Percentiles rank a stretch among this genome's conserved stretches.
phyloP scores from a whole-genome alignment of 2,113 vertebrate genomes.

The Thoracochromis brauschi region DNA sequence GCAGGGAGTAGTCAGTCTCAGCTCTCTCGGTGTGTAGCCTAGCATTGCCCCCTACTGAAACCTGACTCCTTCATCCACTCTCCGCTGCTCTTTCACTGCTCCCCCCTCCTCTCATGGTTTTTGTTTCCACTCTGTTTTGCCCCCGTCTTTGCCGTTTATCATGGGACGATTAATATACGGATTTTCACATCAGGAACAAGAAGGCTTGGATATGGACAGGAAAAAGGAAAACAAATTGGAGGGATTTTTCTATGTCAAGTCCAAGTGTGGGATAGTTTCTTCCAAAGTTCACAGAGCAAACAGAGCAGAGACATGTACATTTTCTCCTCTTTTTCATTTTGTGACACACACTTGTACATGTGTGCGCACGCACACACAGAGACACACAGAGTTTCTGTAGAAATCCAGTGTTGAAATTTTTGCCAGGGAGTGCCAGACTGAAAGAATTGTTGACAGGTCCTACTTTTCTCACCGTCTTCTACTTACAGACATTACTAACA shows the following conservation, averaged over 20 bases:
- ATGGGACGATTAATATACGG: background rate
- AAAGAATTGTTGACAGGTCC: slow-evolving; percentile 14
- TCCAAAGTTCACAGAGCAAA: slow-evolving; percentile 18
- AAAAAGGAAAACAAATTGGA: background rate
- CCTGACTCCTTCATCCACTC: slow-evolving; percentile 47
- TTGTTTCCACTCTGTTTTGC: background rate
- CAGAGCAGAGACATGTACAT: background rate
- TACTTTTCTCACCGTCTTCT: background rate
- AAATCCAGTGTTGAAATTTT: background rate
- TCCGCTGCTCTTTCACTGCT: background rate
- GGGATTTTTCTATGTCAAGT: background rate
- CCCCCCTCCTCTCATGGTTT: background rate
- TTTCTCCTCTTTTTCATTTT: background rate
- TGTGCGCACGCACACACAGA: background rate
- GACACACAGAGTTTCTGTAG: background rate
- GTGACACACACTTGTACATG: background rate
- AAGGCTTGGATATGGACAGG: background rate
- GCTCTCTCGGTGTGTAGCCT: slow-evolving; percentile 49
- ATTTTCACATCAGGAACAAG: background rate
- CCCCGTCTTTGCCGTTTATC: background rate
- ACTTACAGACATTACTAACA: background rate
- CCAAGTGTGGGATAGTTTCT: background rate
- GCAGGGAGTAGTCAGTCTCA: slow-evolving; percentile 9
- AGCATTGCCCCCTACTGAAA: slow-evolving; percentile 76
- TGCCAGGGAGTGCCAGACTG: background rate